A percentile compares a stretch with the other conserved stretches of the same genome.
phyloP scores from a whole-genome alignment of 1,140 invertebrate species.

The Tribolium castaneum region DNA sequence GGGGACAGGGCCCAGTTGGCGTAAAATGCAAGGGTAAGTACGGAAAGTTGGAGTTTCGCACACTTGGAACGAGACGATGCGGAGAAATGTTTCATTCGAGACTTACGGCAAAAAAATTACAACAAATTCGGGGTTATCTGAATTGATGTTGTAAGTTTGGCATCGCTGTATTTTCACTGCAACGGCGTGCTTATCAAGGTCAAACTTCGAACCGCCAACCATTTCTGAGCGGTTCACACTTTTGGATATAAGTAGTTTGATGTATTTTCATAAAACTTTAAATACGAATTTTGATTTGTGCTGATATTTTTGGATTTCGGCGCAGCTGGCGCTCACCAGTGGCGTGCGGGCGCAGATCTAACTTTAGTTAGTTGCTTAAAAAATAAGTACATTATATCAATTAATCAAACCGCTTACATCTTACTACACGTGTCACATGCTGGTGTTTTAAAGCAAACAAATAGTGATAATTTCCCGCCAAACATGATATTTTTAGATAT shows the following conservation, averaged over 20 bases:
- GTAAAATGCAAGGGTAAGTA: conserved; percentile 58
- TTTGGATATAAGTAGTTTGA: not conserved
- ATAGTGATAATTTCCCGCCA: no score
- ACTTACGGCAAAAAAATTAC: not conserved
- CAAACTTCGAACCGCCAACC: not conserved
- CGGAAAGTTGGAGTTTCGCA: not conserved
- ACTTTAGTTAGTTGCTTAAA: no score
- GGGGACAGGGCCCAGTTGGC: conserved; percentile 70
- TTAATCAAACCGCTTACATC: no score
- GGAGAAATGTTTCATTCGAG: not conserved
- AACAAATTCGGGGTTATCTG: conserved; percentile 26
- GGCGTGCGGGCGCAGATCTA: not conserved
- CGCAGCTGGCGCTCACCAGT: not conserved
- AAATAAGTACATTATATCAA: no score
- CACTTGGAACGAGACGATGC: conserved; percentile 30
- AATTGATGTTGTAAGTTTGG: conserved; percentile 32
- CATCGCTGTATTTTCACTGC: conserved; percentile 3
- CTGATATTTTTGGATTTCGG: conserved; percentile 29
- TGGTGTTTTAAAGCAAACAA: no score
- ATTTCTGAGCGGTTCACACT: not conserved
- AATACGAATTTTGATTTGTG: conserved; percentile 2
- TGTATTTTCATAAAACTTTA: not conserved
- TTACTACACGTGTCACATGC: no score
- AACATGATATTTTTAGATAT: no score
- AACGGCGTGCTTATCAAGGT: conserved; percentile 41